Percentiles rank a stretch among this genome's conserved stretches.
Evolutionary conservation across 2,888 invertebrate species (phyloP).

Genomic region (Drosophila nr. perissopoda): DNA sequence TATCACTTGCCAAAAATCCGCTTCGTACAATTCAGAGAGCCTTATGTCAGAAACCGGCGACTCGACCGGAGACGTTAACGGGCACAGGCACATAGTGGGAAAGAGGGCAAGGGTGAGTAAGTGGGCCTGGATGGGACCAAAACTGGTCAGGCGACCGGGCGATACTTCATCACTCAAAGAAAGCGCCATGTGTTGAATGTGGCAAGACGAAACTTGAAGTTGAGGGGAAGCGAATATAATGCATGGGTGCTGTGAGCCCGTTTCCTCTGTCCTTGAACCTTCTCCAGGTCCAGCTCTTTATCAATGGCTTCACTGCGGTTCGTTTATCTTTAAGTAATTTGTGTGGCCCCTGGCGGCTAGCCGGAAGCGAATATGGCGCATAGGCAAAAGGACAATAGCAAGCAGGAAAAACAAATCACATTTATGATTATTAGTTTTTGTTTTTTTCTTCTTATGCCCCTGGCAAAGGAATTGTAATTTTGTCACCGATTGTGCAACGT

Average conservation of each 20-base stretch:
- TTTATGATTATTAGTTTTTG: conserved; percentile 62
- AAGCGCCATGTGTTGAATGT: conserved; percentile 63
- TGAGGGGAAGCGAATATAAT: conserved; percentile 73
- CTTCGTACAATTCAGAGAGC: conserved; percentile 39
- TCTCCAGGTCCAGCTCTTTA: neutral
- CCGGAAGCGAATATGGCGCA: conserved; percentile 63
- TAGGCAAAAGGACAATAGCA: conserved; percentile 40
- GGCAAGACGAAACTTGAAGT: conserved; percentile 54
- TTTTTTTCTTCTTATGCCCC: neutral
- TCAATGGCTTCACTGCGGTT: conserved; percentile 17
- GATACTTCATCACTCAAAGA: conserved; percentile 72
- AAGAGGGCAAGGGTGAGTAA: conserved; percentile 1
- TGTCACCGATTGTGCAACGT: neutral
- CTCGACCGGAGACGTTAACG: conserved; percentile 30
- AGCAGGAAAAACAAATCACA: conserved; percentile 50
- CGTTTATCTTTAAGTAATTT: conserved; percentile 73
- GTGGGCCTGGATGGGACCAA: conserved; percentile 13
- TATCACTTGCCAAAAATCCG: conserved; percentile 67
- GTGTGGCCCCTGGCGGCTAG: conserved; percentile 45
- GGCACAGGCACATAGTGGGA: conserved; percentile 4
- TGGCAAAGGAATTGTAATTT: neutral
- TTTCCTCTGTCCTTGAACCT: conserved; percentile 6
- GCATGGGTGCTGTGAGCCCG: conserved; percentile 59
- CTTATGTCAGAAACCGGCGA: conserved; percentile 51
- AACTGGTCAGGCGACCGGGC: conserved; percentile 25